These are phyloP conservation scores for Vanessa tameamea DNA, from an alignment of 1,140 invertebrate genomes.

Conservation along the genomic window DNA sequence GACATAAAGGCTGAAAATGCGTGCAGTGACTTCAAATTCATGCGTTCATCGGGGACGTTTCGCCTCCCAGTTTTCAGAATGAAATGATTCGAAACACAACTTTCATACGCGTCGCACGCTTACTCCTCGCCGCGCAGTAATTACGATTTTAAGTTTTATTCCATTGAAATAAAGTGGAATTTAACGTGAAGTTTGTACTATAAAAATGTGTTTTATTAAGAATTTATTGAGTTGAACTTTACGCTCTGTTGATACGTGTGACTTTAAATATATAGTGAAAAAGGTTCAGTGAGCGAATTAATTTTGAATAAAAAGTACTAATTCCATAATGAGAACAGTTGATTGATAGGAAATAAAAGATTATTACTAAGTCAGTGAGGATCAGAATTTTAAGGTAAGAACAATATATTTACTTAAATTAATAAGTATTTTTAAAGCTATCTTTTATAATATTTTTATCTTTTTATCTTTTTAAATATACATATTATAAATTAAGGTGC, in stretches of 20 bases:
- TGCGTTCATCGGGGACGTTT: constrained; percentile 3
- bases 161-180: constrained; percentile 26
- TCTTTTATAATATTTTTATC: too few relatives aligned
- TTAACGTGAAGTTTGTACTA: neutral
- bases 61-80: constrained; percentile 38
- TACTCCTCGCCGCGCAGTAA: neutral
- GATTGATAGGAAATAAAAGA: neutral
- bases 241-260: neutral
- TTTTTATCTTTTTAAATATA: too few relatives aligned
- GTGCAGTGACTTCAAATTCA: neutral
- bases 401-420: neutral
- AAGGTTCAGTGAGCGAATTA: neutral
- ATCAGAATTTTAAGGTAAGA: neutral
- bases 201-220: neutral
- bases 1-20: constrained; percentile 1
- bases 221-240: constrained; percentile 1
- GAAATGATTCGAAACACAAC: constrained; percentile 39
- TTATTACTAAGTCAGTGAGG: neutral
- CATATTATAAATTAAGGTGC: too few relatives aligned
- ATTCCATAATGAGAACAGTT: neutral
- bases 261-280: constrained; percentile 2
- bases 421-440: neutral
- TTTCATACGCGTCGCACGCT: constrained; percentile 40
- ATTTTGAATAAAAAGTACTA: neutral
- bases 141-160: constrained; percentile 35